phyloP scores from a whole-genome alignment of 2,888 invertebrate genomes.

The Junonia oenone region DNA sequence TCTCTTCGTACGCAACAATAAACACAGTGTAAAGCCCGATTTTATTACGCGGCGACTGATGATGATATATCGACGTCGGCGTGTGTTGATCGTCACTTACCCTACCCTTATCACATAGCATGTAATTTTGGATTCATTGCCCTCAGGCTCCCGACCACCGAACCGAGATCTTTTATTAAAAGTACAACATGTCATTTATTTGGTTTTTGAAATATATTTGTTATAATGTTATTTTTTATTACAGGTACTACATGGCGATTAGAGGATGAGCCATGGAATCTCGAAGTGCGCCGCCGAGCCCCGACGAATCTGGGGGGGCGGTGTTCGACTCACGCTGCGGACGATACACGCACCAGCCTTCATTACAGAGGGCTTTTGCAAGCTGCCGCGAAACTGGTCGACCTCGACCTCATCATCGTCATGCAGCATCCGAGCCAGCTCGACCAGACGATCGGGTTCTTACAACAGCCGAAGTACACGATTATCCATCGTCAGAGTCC shows the following conservation, averaged over 20 bases:
- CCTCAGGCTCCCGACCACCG: constrained; percentile 48
- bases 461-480: constrained; percentile 72
- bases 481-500: constrained; percentile 76
- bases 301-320: constrained; percentile 78
- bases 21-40: constrained; percentile 59
- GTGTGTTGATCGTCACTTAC: constrained; percentile 74
- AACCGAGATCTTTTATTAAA: constrained; percentile 51
- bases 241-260: constrained; percentile 61
- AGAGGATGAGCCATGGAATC: constrained; percentile 79
- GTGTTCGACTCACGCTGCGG: constrained; percentile 88
- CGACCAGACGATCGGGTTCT: constrained; percentile 70
- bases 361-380: constrained; percentile 67
- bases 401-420: constrained; percentile 65
- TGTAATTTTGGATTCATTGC: constrained; percentile 76
- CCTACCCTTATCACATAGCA: constrained; percentile 73
- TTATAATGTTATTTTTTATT: constrained; percentile 42
- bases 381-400: constrained; percentile 66
- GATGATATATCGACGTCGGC: constrained; percentile 77
- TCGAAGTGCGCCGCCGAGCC: constrained; percentile 79
- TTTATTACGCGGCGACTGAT: constrained; percentile 72
- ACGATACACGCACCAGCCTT: constrained; percentile 81
- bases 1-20: constrained; percentile 45
- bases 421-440: constrained; percentile 68
- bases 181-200: constrained; percentile 29
- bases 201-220: constrained; percentile 3